Conservation (phyloP, 2,888 invertebrate species). For the Spisula subtruncata region DNA sequence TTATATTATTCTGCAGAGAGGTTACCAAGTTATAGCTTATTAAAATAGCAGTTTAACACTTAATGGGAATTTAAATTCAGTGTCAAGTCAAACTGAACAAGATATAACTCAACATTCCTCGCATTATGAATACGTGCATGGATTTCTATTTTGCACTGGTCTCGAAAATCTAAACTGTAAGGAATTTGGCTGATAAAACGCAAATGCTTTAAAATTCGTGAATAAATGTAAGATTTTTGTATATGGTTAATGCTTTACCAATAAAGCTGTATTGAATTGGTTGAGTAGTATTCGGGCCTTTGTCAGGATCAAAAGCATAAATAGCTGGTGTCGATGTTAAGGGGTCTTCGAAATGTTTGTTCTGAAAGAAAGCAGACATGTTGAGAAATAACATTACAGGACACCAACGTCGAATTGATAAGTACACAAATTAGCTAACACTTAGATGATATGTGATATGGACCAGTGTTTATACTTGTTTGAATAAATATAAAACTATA, state of each 20-base stretch:
- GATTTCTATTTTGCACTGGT: too few relatives aligned
- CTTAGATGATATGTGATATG: background rate
- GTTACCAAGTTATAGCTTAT: too few relatives aligned
- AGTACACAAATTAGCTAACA: background rate
- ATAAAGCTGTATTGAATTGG: conserved; percentile 36
- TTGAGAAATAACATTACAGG: too few relatives aligned
- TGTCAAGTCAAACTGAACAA: too few relatives aligned
- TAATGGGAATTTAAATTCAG: too few relatives aligned
- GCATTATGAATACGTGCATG: too few relatives aligned
- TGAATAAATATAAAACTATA: background rate
- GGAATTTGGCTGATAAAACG: too few relatives aligned
- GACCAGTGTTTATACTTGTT: background rate
- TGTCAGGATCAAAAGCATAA: conserved; percentile 54
- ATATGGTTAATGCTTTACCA: conserved; percentile 11
- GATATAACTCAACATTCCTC: too few relatives aligned
- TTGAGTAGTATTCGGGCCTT: conserved; percentile 39
- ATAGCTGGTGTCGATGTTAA: conserved; percentile 37
- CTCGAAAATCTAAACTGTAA: too few relatives aligned
- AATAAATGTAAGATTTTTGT: too few relatives aligned
- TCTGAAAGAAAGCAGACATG: conserved; percentile 21
- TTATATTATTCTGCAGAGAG: too few relatives aligned
- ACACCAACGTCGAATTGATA: background rate
- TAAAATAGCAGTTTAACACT: too few relatives aligned
- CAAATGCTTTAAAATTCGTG: background rate
- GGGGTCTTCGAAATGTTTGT: background rate